These are phyloP conservation scores for Myrmecophaga tridactyla DNA, from an alignment of 2,113 vertebrate species.

Conservation along the genomic window DNA sequence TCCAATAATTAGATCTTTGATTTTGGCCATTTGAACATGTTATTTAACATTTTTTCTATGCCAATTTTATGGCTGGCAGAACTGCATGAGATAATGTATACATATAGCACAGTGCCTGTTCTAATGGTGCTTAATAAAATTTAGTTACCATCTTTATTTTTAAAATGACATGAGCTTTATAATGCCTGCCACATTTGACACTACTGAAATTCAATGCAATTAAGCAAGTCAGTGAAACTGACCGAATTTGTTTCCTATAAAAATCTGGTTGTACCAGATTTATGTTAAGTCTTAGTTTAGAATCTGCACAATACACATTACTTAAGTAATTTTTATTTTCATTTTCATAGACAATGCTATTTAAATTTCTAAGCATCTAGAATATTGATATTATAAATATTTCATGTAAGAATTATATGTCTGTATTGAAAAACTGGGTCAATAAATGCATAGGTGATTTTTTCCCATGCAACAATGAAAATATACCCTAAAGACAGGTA, in stretches of 20 bases:
- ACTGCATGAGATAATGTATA: background rate
- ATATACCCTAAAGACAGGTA: background rate
- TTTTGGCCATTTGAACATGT: background rate
- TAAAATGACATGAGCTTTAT: background rate
- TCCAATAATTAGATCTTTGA: background rate
- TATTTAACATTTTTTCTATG: background rate
- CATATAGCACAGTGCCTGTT: background rate
- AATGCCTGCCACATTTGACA: background rate
- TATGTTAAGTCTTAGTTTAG: background rate
- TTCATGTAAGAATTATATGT: background rate
- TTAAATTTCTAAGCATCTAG: background rate
- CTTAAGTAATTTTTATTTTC: background rate
- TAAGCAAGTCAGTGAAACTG: background rate
- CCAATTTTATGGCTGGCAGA: background rate
- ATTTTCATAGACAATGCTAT: background rate
- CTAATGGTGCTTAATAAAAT: background rate
- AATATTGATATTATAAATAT: background rate
- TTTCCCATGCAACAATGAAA: background rate
- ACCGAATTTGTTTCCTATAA: background rate
- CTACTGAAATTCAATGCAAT: background rate
- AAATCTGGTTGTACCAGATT: background rate
- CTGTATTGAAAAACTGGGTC: background rate
- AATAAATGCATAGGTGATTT: background rate
- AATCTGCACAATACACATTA: background rate
- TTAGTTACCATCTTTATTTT: background rate